Evolutionary conservation across 1,140 invertebrate species (phyloP).

Genomic region (Eriocheir sinensis): DNA sequence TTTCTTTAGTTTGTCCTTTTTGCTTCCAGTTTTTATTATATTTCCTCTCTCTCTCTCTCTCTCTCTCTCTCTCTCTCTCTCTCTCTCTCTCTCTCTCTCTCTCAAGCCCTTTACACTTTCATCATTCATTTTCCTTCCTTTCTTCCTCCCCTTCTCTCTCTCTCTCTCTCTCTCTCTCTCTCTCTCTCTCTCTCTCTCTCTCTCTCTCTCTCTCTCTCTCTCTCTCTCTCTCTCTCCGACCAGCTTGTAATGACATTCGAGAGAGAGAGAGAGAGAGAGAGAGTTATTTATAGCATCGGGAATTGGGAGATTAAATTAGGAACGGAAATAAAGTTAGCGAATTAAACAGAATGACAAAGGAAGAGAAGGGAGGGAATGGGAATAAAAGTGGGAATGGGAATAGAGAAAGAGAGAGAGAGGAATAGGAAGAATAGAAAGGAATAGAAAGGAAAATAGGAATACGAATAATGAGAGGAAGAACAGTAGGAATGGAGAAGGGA

Average conservation of each 20-base stretch:
- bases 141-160: neutral
- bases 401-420: neutral
- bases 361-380: neutral
- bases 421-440: neutral
- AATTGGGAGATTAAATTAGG: neutral
- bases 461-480: neutral
- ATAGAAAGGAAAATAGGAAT: neutral
- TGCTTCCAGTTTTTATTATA: neutral
- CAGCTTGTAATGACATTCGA: neutral
- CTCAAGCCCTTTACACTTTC: neutral
- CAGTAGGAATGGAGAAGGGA: neutral
- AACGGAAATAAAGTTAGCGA: neutral
- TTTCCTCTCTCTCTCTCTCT: constrained; percentile 30
- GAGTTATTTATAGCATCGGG: too few relatives aligned
- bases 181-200: neutral
- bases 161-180: neutral
- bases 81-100: neutral
- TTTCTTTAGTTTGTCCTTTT: neutral
- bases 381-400: neutral
- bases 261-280: too few relatives aligned
- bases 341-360: neutral
- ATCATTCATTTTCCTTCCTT: neutral
- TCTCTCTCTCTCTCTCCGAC: neutral
- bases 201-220: neutral
- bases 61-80: constrained; percentile 7